These are phyloP conservation scores for Urocolius indicus DNA, from an alignment of 2,113 vertebrate species.

Conservation along the genomic window DNA sequence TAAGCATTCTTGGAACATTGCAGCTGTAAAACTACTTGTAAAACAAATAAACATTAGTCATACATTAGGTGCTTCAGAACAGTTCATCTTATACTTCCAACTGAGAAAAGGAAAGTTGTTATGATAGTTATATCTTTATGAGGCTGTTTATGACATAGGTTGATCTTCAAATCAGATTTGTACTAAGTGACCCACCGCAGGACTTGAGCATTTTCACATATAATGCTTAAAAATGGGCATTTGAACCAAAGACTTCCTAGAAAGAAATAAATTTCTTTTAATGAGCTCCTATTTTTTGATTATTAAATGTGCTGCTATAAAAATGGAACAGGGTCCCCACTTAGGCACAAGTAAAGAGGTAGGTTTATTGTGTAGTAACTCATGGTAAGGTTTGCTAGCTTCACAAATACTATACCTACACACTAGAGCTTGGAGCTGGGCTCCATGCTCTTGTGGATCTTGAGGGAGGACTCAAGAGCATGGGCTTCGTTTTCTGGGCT, in stretches of 20 bases:
- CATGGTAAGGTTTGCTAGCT: neutral
- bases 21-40: conserved; percentile 42
- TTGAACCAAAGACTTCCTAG: conserved; percentile 19
- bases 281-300: conserved; percentile 11
- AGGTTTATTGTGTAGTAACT: conserved; percentile 8
- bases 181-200: conserved; percentile 42
- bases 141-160: conserved; percentile 44
- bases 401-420: neutral
- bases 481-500: neutral
- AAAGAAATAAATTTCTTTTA: conserved; percentile 50
- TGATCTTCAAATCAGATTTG: conserved; percentile 60
- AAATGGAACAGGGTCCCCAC: neutral
- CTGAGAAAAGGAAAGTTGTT: conserved; percentile 50
- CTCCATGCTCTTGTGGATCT: neutral
- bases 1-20: conserved; percentile 61
- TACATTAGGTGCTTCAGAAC: conserved; percentile 56
- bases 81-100: conserved; percentile 41
- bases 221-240: conserved; percentile 1
- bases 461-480: neutral
- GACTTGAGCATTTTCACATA: conserved; percentile 12
- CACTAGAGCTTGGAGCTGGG: neutral
- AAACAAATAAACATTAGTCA: conserved; percentile 60
- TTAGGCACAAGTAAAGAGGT: conserved; percentile 15
- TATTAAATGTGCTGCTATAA: conserved; percentile 23
- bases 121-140: conserved; percentile 63